Evolutionary conservation across 2,113 vertebrate species (phyloP).

Genomic region (Cettia cetti): DNA sequence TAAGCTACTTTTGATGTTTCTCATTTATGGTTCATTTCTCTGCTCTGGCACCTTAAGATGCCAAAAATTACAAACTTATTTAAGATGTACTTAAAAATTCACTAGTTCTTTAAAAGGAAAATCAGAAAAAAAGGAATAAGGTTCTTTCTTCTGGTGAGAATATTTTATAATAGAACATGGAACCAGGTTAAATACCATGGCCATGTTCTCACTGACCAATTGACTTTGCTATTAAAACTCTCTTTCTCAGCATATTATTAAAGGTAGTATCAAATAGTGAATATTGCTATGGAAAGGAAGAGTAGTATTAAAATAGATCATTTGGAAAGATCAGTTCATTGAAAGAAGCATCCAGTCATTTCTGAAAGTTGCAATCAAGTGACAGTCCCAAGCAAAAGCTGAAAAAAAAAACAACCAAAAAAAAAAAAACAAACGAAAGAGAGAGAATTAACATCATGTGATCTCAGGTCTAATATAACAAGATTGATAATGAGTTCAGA

Average conservation of each 20-base stretch:
- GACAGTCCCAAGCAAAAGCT: not conserved
- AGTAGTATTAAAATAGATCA: not conserved
- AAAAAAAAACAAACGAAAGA: not conserved
- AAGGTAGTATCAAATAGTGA: not conserved
- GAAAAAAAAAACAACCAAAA: no score
- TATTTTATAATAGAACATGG: not conserved
- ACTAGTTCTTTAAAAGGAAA: conserved; percentile 51
- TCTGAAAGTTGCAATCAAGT: not conserved
- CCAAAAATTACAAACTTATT: conserved; percentile 76
- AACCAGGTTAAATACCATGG: not conserved
- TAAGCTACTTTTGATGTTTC: conserved; percentile 83
- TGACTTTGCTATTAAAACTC: conserved; percentile 11
- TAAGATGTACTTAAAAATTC: conserved; percentile 72
- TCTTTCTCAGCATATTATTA: not conserved
- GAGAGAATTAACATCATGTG: not conserved
- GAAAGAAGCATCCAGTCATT: not conserved
- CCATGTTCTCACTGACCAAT: not conserved
- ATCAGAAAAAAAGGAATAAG: not conserved
- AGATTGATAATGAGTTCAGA: not conserved
- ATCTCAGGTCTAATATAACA: not conserved
- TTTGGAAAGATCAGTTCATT: not conserved
- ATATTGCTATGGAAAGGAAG: not conserved
- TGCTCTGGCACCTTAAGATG: conserved; percentile 74
- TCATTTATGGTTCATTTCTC: conserved; percentile 77
- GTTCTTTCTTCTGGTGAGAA: conserved; percentile 7